Evolutionary conservation across 2,888 invertebrate genomes (phyloP).

Genomic region (Lamellibrachia satsuma): DNA sequence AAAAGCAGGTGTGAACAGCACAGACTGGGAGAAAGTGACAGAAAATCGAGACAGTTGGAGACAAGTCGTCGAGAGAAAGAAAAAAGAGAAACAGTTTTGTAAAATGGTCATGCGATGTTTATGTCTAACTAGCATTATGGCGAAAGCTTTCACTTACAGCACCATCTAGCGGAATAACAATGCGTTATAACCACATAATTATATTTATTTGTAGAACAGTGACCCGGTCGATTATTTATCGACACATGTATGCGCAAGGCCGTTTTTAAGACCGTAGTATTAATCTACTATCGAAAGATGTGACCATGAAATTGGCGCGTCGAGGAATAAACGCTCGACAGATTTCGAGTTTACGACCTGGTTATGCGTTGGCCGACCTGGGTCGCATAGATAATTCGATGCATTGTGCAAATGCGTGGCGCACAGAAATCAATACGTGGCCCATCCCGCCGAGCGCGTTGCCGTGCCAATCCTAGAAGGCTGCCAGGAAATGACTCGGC

Average conservation of each 20-base stretch:
- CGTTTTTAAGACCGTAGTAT: background rate
- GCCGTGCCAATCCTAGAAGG: slow-evolving; percentile 13
- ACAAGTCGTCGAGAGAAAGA: no score
- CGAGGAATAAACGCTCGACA: background rate
- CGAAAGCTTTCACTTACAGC: background rate
- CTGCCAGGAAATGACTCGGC: background rate
- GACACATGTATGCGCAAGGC: background rate
- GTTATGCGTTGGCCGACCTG: background rate
- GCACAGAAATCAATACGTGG: background rate
- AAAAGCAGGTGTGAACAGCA: no score
- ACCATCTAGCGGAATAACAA: background rate
- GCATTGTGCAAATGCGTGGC: background rate
- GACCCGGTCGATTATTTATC: background rate
- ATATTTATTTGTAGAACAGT: background rate
- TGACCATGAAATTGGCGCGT: background rate
- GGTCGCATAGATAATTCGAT: background rate
- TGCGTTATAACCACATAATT: background rate
- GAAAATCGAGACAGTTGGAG: no score
- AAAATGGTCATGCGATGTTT: background rate
- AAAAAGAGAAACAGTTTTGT: background rate
- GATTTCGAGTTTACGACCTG: background rate
- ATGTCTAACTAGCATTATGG: background rate
- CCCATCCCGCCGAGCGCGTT: background rate
- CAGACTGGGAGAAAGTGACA: no score
- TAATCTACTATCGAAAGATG: background rate